These are phyloP conservation scores for Drosophila hamatofila DNA, from an alignment of 2,888 invertebrate genomes.

Conservation along the genomic window DNA sequence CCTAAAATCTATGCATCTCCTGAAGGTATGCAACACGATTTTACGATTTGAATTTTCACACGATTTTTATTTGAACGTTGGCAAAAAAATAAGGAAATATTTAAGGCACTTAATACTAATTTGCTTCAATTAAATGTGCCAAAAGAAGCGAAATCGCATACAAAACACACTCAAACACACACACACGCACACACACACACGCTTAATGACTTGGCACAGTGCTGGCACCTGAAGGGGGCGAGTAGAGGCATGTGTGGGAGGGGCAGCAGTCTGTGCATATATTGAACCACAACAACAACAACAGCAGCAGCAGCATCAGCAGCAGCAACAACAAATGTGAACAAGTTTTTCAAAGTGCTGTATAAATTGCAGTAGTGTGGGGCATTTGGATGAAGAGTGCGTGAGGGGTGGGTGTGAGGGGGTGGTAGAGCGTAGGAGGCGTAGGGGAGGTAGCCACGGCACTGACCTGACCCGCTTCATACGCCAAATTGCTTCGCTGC, in stretches of 20 bases:
- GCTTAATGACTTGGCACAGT: constrained; percentile 72
- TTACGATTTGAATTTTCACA: not conserved
- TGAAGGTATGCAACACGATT: not conserved
- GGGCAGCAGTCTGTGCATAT: constrained; percentile 47
- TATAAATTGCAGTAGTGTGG: constrained; percentile 55
- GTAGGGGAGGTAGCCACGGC: constrained; percentile 20
- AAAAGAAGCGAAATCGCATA: constrained; percentile 36
- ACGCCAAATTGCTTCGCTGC: constrained; percentile 78
- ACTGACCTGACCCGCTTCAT: constrained; percentile 77
- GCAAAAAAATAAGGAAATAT: constrained; percentile 33
- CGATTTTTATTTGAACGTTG: constrained; percentile 9
- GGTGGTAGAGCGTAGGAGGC: not conserved
- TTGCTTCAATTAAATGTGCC: constrained; percentile 73
- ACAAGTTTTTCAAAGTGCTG: constrained; percentile 62
- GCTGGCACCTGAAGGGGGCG: constrained; percentile 22
- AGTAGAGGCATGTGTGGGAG: not conserved
- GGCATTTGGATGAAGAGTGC: not conserved
- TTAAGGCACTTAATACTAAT: constrained; percentile 64
- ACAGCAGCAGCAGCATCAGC: constrained; percentile 8
- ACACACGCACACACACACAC: constrained; percentile 33
- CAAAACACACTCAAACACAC: constrained; percentile 6
- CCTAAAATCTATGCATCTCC: not conserved
- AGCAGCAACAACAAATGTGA: constrained; percentile 13
- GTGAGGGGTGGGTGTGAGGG: no score
- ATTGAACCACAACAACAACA: constrained; percentile 67